Base-by-base conservation (phyloP, 2,113 vertebrate species). In the Urocolius indicus region DNA sequence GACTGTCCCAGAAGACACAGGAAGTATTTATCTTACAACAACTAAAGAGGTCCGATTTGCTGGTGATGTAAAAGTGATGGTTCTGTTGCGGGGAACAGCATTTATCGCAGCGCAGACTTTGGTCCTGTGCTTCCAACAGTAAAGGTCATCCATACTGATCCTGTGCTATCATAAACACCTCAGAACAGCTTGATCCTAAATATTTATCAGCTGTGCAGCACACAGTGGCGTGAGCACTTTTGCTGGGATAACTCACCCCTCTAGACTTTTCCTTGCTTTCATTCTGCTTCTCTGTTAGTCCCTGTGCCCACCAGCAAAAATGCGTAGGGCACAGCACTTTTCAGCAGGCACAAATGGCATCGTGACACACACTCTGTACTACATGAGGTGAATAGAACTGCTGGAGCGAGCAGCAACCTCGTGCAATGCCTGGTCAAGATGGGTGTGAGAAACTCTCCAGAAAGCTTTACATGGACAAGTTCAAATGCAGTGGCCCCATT, bases 341-440 rank as follows among this genome's bases (percentile, higher is more conserved):
- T 16, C 51, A 48, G 41, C 6, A 54, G 71, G 46, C 43, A 73
- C 34, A 73, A 57, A 49, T 23, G 27, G 30, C 36, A 75, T 41
- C 27, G 34, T 62, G 57, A 57, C 19, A 16, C 13, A 48, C 12
- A 27, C 15, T 32, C 27, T 73, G 75, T 67, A 24, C 29, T 72
- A 7, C 0, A 0, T 10, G 34, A 90, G 16, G 5, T 43, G n/a
- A 63, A 78, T 0, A 43, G 48, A 69, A 58, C 12, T 61, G 54
- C 51, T 59, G 36, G 26, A 67, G 32, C 9, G 20, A 73, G 15
- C 5, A 87, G 71, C 38, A 73, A 36, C 22, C 49, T 84, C 65
- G 10, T 0, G 16, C 48, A 84, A 6, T 23, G 41, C 13, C 14
- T 67, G 27, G 17, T 43, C 30, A 57, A 2, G 1, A 38, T 4